Percentiles rank a stretch among this genome's conserved stretches.
Conservation (phyloP, 1,140 invertebrate species). For the Choristoneura fumiferana region DNA sequence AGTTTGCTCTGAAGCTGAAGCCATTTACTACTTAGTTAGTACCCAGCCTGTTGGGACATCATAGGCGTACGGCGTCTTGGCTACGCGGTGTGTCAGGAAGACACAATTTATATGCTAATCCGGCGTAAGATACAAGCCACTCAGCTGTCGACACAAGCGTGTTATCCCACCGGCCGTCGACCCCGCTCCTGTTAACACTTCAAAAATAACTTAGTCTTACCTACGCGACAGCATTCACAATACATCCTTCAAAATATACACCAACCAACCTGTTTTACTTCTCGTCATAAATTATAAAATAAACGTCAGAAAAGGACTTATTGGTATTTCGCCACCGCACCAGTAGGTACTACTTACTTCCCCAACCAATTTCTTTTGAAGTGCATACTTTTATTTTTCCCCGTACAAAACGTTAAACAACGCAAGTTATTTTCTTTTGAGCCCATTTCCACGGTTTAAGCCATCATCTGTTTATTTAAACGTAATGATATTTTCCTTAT, state of each 20-base stretch:
- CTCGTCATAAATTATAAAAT: not conserved
- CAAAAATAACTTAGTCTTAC: slow-evolving; percentile 62
- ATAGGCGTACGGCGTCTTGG: slow-evolving; percentile 69
- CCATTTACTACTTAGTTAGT: slow-evolving; percentile 10
- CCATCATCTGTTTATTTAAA: slow-evolving; percentile 19
- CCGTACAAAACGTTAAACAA: slow-evolving; percentile 14
- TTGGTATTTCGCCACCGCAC: slow-evolving; percentile 15
- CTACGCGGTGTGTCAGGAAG: slow-evolving; percentile 65
- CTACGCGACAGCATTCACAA: not conserved
- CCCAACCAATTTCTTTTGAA: slow-evolving; percentile 13
- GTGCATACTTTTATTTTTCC: slow-evolving; percentile 7
- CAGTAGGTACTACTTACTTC: not conserved
- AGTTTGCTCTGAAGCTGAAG: not conserved
- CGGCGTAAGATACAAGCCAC: slow-evolving; percentile 70
- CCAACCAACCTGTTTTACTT: not conserved
- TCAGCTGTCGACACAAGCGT: slow-evolving; percentile 37
- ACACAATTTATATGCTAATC: slow-evolving; percentile 78
- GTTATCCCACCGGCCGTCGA: slow-evolving; percentile 27
- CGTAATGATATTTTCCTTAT: slow-evolving; percentile 15
- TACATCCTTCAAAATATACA: not conserved
- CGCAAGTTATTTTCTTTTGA: slow-evolving; percentile 14
- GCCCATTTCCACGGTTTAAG: slow-evolving; percentile 16
- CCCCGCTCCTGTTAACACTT: slow-evolving; percentile 62
- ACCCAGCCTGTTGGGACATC: slow-evolving; percentile 36
- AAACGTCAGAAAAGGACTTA: slow-evolving; percentile 3